These are phyloP conservation scores for Cyrtonyx montezumae DNA, from an alignment of 2,113 vertebrate genomes.

Conservation along the genomic window DNA sequence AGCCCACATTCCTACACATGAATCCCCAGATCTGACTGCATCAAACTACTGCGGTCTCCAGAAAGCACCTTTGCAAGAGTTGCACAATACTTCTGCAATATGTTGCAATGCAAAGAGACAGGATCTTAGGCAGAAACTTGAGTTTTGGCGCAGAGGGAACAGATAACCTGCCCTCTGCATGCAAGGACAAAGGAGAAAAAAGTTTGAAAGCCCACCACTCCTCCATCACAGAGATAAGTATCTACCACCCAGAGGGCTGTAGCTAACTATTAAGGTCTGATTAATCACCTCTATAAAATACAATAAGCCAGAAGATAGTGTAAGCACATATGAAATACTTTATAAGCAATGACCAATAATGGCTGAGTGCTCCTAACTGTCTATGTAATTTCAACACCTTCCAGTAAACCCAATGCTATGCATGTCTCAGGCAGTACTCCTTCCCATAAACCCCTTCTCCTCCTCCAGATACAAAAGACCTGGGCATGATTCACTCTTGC, in stretches of 20 bases:
- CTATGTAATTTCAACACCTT: slow-evolving; percentile 35
- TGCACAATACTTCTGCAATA: not conserved
- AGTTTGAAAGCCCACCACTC: slow-evolving; percentile 59
- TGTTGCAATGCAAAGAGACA: not conserved
- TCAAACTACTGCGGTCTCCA: not conserved
- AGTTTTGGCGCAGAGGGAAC: not conserved
- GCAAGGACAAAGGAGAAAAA: not conserved
- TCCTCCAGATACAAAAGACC: not conserved
- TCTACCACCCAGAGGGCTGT: slow-evolving; percentile 46
- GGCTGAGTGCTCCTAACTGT: not conserved
- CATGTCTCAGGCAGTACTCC: not conserved
- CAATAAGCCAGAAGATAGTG: slow-evolving; percentile 24
- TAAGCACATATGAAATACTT: slow-evolving; percentile 24
- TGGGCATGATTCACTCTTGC: slow-evolving; percentile 1
- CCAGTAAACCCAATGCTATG: not conserved
- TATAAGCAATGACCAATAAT: not conserved
- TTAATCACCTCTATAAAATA: slow-evolving; percentile 27
- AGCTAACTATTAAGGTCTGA: slow-evolving; percentile 42
- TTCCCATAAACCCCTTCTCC: slow-evolving; percentile 10
- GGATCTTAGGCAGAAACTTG: not conserved
- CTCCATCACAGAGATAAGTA: not conserved
- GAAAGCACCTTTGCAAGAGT: not conserved
- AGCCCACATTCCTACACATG: not conserved
- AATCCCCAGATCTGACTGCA: not conserved
- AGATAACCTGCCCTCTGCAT: not conserved